Base-by-base conservation (phyloP, 64 coral and sea anemone species). In the Stichodactyla helianthus region DNA sequence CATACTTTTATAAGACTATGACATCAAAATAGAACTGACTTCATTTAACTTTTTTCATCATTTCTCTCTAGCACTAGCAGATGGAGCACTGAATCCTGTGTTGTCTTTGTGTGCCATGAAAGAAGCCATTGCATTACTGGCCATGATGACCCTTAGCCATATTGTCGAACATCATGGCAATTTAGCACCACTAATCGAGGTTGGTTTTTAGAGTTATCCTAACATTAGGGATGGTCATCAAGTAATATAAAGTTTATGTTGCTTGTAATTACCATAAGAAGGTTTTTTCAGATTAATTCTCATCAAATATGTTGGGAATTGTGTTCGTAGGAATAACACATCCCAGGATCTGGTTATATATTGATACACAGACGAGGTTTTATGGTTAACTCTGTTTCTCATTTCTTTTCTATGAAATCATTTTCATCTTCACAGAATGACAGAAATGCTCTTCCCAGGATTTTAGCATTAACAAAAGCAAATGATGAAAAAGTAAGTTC, bases 151-250 rank as follows among this genome's bases (percentile, higher is more conserved):
- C 4, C 86, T 96, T 12, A 96, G 94, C 83, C 91, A 96, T 82
- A 96, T 96, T 85, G 94, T 96, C 7, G 94, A 93, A 79, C 88
- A 90, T 87, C 91, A 96, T 71, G 94, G 94, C 12, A 96, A 96
- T 58, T 67, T 96, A 15, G 94, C 94, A 53, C 94, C 94, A 31
- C 71, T 96, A n/a, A 96, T 96, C 67, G 94, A 96, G 91, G 94
- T 96, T 44, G 35, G 35, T 44, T 44, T 44, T 44, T 3, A 44
- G n/a, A 3, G 35, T 44, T 44, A 44, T 44, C 35, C 35, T 44
- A 44, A 44, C 35, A 44, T 44, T 44, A 44, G 35, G 1, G 4
- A 44, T 44, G 35, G 35, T 0, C 1, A 44, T 44, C 35, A 44
- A 44, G 35, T 44, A n/a, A n/a, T n/a, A n/a, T n/a, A 44, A 44